Evolutionary conservation across 2,113 vertebrate species (phyloP).

Genomic region (Cynopterus brachyotis): DNA sequence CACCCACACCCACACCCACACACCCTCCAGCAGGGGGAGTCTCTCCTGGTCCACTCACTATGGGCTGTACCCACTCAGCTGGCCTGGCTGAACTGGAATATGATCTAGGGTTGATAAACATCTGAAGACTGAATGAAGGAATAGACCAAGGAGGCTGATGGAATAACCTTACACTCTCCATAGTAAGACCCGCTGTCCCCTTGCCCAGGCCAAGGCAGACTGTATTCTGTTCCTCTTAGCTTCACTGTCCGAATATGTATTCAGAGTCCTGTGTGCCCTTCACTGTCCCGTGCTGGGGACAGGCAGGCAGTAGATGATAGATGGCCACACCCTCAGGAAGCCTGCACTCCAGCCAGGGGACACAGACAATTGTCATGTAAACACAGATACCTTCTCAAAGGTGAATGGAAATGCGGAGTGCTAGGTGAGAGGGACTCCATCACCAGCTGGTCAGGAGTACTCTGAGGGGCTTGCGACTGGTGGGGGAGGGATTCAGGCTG

Average conservation of each 20-base stretch:
- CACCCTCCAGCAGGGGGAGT: not conserved
- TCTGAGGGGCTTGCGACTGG: not conserved
- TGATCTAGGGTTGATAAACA: not conserved
- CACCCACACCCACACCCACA: too few species aligned
- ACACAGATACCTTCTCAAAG: not conserved
- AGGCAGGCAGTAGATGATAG: too few species aligned
- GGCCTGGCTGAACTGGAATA: not conserved
- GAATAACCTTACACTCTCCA: not conserved
- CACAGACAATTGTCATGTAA: not conserved
- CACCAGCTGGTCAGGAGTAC: not conserved
- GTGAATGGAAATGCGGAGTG: not conserved
- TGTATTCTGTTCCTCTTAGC: not conserved
- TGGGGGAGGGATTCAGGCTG: not conserved
- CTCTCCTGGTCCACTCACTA: not conserved
- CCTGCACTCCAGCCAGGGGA: not conserved
- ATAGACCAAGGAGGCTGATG: not conserved
- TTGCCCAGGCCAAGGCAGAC: not conserved
- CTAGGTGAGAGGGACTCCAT: not conserved
- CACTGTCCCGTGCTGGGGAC: not conserved
- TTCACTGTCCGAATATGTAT: not conserved
- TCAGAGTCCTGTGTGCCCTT: not conserved
- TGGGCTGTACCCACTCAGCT: not conserved
- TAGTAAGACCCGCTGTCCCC: not conserved
- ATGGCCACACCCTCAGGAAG: not conserved
- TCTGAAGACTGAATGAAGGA: not conserved